phyloP scores from a whole-genome alignment of 1,140 invertebrate species.

The Babylonia areolata region DNA sequence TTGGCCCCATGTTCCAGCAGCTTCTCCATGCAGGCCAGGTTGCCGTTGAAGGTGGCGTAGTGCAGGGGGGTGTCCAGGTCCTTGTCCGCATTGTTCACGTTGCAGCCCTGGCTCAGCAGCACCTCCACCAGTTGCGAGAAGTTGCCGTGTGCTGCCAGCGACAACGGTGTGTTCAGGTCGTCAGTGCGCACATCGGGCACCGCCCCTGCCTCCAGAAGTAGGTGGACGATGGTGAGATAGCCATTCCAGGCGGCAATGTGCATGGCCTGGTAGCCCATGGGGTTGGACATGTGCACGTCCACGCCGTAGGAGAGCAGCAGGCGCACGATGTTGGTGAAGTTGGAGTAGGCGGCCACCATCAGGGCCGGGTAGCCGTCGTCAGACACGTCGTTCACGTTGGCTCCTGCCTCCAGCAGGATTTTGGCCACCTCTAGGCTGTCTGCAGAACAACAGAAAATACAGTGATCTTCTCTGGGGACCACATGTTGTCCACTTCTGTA shows the following conservation, averaged over 20 bases:
- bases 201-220: conserved; percentile 53
- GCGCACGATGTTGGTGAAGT: conserved; percentile 42
- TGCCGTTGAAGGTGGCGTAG: conserved; percentile 68
- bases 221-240: conserved; percentile 47
- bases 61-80: conserved; percentile 66
- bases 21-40: conserved; percentile 50
- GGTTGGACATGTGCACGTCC: conserved; percentile 48
- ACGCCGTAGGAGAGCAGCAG: conserved; percentile 55
- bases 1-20: conserved; percentile 64
- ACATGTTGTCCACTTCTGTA: no score
- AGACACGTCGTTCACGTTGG: conserved; percentile 53
- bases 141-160: conserved; percentile 64
- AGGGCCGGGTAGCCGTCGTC: conserved; percentile 54
- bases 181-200: conserved; percentile 54
- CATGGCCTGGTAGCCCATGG: conserved; percentile 57
- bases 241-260: conserved; percentile 68
- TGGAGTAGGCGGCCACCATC: conserved; percentile 56
- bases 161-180: conserved; percentile 64
- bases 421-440: conserved; percentile 50
- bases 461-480: no score
- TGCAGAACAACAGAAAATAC: conserved; percentile 20
- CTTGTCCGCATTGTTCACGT: conserved; percentile 67
- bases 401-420: conserved; percentile 59
- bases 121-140: conserved; percentile 51
- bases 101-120: conserved; percentile 62